phyloP scores from a whole-genome alignment of 2,888 invertebrate species.

The Nebria salina region DNA sequence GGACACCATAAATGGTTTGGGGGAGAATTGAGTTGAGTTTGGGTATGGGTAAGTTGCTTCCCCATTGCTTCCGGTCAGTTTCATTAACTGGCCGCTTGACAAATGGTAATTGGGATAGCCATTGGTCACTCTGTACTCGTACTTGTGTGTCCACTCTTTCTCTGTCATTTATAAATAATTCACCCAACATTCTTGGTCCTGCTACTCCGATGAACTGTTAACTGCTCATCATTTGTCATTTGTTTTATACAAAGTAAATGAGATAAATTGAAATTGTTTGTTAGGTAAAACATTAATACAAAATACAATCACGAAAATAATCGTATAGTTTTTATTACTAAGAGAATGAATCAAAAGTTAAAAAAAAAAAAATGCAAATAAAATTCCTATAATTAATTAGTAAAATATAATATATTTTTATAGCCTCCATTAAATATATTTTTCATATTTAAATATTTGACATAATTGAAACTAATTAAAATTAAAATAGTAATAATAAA shows the following conservation, averaged over 20 bases:
- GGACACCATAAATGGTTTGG: slow-evolving; percentile 58
- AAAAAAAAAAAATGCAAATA: too few species aligned
- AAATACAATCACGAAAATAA: not conserved
- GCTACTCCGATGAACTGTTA: slow-evolving; percentile 31
- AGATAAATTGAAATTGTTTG: not conserved
- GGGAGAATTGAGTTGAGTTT: slow-evolving; percentile 50
- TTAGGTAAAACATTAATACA: not conserved
- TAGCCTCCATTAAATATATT: too few species aligned
- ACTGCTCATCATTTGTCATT: slow-evolving; percentile 18
- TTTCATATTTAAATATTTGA: too few species aligned
- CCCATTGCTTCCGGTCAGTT: slow-evolving; percentile 62
- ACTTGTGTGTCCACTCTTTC: slow-evolving; percentile 38
- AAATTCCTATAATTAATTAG: too few species aligned
- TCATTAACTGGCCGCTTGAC: slow-evolving; percentile 64
- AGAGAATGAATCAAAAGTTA: too few species aligned
- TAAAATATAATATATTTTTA: too few species aligned
- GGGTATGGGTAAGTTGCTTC: slow-evolving; percentile 49
- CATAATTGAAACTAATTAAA: too few species aligned
- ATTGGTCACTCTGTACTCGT: slow-evolving; percentile 62
- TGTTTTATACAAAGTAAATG: not conserved
- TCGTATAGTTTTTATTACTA: too few species aligned
- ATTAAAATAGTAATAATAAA: too few species aligned
- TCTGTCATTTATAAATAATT: slow-evolving; percentile 46
- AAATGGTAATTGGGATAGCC: slow-evolving; percentile 64
- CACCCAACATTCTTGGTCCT: slow-evolving; percentile 37